Conservation (phyloP, 2,797 vertebrate species). For the Pipistrellus nathusii region DNA sequence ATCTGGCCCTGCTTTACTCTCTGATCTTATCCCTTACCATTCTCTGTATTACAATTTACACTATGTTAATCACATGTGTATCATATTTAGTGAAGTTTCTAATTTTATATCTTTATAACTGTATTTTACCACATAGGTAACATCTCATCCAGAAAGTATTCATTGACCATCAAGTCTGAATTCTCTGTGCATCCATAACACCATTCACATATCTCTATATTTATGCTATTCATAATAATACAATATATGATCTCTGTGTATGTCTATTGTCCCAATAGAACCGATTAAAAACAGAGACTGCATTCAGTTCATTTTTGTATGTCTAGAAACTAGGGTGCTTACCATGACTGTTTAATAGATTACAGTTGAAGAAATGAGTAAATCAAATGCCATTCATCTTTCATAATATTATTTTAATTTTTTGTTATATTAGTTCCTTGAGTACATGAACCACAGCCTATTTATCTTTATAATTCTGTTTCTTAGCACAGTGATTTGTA, state of each 20-base stretch:
- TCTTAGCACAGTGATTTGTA: neutral
- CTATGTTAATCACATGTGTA: neutral
- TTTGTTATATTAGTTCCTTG: neutral
- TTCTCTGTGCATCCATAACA: neutral
- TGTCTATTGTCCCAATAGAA: neutral
- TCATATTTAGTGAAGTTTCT: neutral
- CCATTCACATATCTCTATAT: neutral
- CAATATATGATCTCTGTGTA: neutral
- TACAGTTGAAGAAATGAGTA: neutral
- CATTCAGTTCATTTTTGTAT: neutral
- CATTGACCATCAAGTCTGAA: neutral
- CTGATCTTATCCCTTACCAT: neutral
- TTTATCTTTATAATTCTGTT: neutral
- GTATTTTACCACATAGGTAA: neutral
- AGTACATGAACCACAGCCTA: neutral
- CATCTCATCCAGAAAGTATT: neutral
- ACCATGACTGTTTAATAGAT: neutral
- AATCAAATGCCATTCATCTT: neutral
- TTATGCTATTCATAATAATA: neutral
- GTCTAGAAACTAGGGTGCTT: neutral
- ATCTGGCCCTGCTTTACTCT: neutral
- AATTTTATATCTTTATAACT: neutral
- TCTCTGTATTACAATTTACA: neutral
- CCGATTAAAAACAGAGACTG: neutral
- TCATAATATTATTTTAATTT: conserved; percentile 6